Conservation (phyloP, 1,140 invertebrate genomes). For the Trachelipus rathkii region DNA sequence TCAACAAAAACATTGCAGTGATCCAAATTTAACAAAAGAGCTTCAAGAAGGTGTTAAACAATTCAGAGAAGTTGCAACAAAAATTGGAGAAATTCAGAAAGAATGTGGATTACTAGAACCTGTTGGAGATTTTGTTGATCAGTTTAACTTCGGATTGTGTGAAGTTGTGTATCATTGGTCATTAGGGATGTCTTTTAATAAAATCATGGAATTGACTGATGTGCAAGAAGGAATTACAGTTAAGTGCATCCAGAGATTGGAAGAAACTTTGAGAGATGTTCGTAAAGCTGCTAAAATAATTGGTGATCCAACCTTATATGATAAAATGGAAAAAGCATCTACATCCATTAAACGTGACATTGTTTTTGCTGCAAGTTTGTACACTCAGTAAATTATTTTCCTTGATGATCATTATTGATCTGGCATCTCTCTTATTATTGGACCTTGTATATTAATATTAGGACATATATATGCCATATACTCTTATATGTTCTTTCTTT, state of each 20-base stretch:
- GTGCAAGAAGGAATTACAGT: slow-evolving; percentile 98
- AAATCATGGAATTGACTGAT: slow-evolving; percentile 88
- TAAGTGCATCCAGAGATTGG: slow-evolving; percentile 90
- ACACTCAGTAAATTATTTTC: slow-evolving; percentile 60
- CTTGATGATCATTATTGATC: not conserved
- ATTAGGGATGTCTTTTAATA: slow-evolving; percentile 78
- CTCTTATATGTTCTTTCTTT: no score
- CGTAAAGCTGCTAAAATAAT: slow-evolving; percentile 87
- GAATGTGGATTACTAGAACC: slow-evolving; percentile 55
- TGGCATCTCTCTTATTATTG: no score
- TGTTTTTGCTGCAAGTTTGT: slow-evolving; percentile 94
- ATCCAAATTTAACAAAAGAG: slow-evolving; percentile 56
- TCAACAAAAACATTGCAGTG: slow-evolving; percentile 67
- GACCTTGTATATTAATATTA: no score
- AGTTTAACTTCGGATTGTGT: slow-evolving; percentile 84
- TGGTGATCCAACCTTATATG: slow-evolving; percentile 81
- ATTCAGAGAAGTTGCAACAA: slow-evolving; percentile 55
- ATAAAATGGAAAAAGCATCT: slow-evolving; percentile 94
- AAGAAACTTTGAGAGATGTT: slow-evolving; percentile 88
- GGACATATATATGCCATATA: no score
- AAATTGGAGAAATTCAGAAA: slow-evolving; percentile 58
- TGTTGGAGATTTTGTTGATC: slow-evolving; percentile 57
- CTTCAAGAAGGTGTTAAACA: slow-evolving; percentile 58
- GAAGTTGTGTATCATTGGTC: slow-evolving; percentile 96
- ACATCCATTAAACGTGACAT: slow-evolving; percentile 93